Evolutionary conservation across 2,888 invertebrate genomes (phyloP), one percentile per base, ranked within the genome.

Genomic region (Drosophila prolongata): DNA sequence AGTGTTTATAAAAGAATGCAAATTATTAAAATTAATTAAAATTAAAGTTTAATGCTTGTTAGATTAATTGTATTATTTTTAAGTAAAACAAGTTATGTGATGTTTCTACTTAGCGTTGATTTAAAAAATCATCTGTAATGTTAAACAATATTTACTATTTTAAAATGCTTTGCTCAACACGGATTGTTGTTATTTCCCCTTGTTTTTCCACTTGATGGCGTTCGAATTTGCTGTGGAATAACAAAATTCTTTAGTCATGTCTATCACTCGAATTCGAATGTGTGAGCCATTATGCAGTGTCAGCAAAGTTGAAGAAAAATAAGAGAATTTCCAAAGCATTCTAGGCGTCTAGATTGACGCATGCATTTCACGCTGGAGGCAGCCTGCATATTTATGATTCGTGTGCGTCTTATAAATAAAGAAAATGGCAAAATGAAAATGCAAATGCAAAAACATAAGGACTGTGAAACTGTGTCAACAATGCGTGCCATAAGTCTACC

Each of bases 311-410:
- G 37, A 46, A 44, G n/a, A 74, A 53, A 73, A 58, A 65, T 40
- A 38, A 1, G 46, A 24, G 34, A 43, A 24, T 62, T 62, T 27
- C 49, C 30, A 27, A 50, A 64, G 73, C 54, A 67, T 56, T 53
- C 34, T 30, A 55, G 59, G 66, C 59, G 50, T 60, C 54, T 16
- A 49, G 74, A 56, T 71, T 64, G 64, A 58, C 57, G 74, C 49
- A 74, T 50, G 66, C 73, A 60, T 30, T 44, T 47, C 59, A 50
- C 34, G 43, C 61, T 30, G 24, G 52, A 50, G 50, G 55, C 43
- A 61, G 57, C 66, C 65, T 86, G 70, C 79, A 83, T 88, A 86
- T 86, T 80, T 88, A 88, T 85, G 80, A 78, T 70, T 67, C 61
- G 54, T 66, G 67, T 67, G 49, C 61, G 71, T 73, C 77, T 77